phyloP scores from a whole-genome alignment of 2,888 invertebrate species.

The Asteroscopus sphinx region DNA sequence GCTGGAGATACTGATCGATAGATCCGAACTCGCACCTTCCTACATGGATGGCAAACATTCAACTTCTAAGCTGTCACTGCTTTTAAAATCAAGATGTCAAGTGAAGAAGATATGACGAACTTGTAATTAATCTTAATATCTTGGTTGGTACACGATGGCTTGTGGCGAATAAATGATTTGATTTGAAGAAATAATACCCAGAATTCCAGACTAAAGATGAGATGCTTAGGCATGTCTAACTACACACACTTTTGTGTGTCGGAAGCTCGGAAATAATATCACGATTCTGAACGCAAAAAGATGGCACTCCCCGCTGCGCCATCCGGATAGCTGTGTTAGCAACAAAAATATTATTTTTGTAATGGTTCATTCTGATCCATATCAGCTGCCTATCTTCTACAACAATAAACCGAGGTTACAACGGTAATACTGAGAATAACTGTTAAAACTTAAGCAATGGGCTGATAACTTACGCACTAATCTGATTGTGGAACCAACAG shows the following conservation, averaged over 20 bases:
- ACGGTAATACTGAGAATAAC: constrained; percentile 38
- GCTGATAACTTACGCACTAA: constrained; percentile 55
- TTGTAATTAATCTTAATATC: too few species aligned
- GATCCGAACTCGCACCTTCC: background rate
- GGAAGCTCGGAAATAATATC: background rate
- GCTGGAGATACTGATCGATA: constrained; percentile 13
- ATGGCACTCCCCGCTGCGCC: constrained; percentile 29
- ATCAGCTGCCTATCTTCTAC: constrained; percentile 27
- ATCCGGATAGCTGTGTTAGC: constrained; percentile 15
- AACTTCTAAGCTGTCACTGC: too few species aligned
- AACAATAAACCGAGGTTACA: constrained; percentile 27
- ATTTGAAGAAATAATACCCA: too few species aligned
- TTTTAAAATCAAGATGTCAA: too few species aligned
- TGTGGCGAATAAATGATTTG: too few species aligned
- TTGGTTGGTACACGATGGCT: too few species aligned
- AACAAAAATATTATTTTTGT: constrained; percentile 20
- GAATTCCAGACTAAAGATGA: too few species aligned
- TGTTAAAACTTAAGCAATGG: constrained; percentile 31
- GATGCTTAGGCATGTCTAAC: too few species aligned
- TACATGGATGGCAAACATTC: too few species aligned
- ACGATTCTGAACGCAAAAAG: constrained; percentile 2
- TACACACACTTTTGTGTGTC: too few species aligned
- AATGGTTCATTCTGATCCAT: constrained; percentile 18
- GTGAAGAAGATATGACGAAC: too few species aligned
- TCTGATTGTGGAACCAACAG: constrained; percentile 35